Evolutionary conservation across 2,888 invertebrate genomes (phyloP).

Genomic region (Lomographa bimaculata): DNA sequence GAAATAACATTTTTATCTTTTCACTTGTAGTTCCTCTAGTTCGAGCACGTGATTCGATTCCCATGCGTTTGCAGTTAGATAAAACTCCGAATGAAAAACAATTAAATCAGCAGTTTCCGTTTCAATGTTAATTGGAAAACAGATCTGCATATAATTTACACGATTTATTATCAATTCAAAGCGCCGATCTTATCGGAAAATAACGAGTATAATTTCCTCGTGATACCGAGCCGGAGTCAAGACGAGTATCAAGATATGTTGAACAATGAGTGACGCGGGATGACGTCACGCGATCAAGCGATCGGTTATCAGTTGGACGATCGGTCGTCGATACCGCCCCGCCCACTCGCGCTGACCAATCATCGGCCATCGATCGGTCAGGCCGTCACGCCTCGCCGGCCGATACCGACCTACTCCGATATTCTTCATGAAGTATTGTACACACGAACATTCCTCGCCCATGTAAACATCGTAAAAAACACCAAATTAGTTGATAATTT

Average conservation of each 20-base stretch:
- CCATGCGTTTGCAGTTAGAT: constrained; percentile 3
- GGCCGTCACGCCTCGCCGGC: constrained; percentile 41
- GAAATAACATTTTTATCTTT: too few relatives aligned
- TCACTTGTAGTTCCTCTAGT: too few relatives aligned
- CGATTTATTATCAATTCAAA: constrained; percentile 23
- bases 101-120: constrained; percentile 15
- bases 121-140: constrained; percentile 19
- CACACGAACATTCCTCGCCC: constrained; percentile 32
- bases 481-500: constrained; percentile 79
- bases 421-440: constrained; percentile 12
- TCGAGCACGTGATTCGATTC: too few relatives aligned
- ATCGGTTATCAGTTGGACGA: constrained; percentile 51
- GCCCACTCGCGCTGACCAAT: constrained; percentile 72
- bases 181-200: constrained; percentile 23
- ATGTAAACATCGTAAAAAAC: constrained; percentile 67
- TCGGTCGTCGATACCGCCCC: constrained; percentile 58
- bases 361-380: constrained; percentile 64
- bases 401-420: constrained; percentile 15
- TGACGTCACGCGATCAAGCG: constrained; percentile 48
- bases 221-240: constrained; percentile 10
- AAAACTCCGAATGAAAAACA: constrained; percentile 11
- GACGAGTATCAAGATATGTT: constrained; percentile 6
- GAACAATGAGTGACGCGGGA: constrained; percentile 38
- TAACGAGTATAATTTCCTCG: constrained; percentile 17
- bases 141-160: constrained; percentile 20